These are phyloP conservation scores for Aromia moschata DNA, from an alignment of 2,888 invertebrate species.

Conservation along the genomic window DNA sequence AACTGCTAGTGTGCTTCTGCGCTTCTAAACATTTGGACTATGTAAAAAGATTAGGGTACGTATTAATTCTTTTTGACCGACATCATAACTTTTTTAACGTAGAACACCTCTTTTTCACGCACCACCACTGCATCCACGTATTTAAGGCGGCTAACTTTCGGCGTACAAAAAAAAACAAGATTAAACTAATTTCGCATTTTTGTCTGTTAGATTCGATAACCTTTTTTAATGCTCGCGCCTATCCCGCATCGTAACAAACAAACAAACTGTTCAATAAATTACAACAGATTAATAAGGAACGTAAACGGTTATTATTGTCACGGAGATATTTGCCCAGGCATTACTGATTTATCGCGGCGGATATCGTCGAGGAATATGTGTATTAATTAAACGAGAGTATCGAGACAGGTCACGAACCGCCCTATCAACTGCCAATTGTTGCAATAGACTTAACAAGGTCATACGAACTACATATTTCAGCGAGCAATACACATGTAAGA, in stretches of 20 bases:
- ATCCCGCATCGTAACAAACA: not conserved
- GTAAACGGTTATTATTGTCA: not conserved
- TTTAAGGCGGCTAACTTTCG: too few species aligned
- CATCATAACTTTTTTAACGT: too few species aligned
- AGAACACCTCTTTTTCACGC: too few species aligned
- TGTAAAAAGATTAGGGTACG: too few species aligned
- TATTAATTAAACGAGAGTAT: constrained; percentile 4
- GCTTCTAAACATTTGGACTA: too few species aligned
- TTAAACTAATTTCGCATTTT: too few species aligned
- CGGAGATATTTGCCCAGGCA: not conserved
- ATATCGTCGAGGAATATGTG: not conserved
- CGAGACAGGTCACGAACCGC: constrained; percentile 8
- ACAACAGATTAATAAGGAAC: not conserved
- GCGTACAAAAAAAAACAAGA: too few species aligned
- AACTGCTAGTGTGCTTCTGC: too few species aligned
- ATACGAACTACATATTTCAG: too few species aligned
- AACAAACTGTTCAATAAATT: constrained; percentile 1
- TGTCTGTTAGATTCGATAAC: not conserved
- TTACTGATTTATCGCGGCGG: not conserved
- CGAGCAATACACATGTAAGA: too few species aligned
- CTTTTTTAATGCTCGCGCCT: not conserved
- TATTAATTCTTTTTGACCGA: too few species aligned
- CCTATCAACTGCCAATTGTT: constrained; percentile 13
- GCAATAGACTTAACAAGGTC: constrained; percentile 1
- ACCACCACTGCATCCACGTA: too few species aligned